These are phyloP conservation scores for Nemopilema nomurai DNA, from an alignment of 30 jellyfish, hydroid and myxozoan genomes.

Conservation along the genomic window DNA sequence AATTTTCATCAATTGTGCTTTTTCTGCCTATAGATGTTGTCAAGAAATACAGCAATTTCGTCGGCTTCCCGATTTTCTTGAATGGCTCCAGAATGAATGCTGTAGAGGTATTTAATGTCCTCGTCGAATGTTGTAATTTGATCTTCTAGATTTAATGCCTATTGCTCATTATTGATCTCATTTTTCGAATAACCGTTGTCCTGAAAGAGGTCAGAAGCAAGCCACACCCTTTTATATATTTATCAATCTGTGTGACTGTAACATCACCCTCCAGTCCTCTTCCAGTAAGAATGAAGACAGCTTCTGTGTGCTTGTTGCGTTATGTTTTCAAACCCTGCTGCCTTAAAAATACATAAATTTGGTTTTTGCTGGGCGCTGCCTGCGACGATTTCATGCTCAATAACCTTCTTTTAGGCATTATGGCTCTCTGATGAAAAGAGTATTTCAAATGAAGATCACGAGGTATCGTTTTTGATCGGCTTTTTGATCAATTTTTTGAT, in stretches of 20 bases:
- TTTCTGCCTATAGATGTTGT: conserved; percentile 65
- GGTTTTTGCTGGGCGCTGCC: no score
- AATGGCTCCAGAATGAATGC: conserved; percentile 89
- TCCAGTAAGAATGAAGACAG: no score
- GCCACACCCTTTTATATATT: no score
- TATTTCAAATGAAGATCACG: conserved; percentile 78
- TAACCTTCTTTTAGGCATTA: conserved; percentile 69
- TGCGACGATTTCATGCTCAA: neutral
- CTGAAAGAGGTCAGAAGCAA: no score
- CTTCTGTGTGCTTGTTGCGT: no score
- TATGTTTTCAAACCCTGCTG: no score
- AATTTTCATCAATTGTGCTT: neutral
- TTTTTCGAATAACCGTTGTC: no score
- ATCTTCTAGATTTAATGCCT: neutral
- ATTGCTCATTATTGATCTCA: neutral
- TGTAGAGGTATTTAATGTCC: conserved; percentile 64
- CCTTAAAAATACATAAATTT: no score
- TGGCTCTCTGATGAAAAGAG: conserved; percentile 83
- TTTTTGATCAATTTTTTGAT: neutral
- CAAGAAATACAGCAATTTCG: conserved; percentile 95
- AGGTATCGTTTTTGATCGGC: conserved; percentile 23
- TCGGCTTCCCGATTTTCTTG: conserved; percentile 94
- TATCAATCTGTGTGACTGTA: no score
- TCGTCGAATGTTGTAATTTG: neutral
- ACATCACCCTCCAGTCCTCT: no score